phyloP scores from a whole-genome alignment of 2,113 vertebrate species.

The Drymodes brunneopygia region DNA sequence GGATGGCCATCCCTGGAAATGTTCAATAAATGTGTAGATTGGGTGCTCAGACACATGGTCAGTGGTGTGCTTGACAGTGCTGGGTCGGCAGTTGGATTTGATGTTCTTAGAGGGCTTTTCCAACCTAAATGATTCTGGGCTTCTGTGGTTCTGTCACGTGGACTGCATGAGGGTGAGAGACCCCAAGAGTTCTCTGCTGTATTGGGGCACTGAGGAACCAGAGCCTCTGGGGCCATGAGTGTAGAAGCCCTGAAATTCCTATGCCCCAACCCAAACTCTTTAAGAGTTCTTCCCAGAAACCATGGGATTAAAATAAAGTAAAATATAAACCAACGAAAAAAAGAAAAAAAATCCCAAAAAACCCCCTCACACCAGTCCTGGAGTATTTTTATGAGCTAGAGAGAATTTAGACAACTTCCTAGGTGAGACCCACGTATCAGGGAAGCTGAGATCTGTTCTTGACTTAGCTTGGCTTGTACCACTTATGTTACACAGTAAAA shows the following conservation, averaged over 20 bases:
- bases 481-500: not conserved
- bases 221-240: not conserved
- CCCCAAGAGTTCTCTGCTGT: not conserved
- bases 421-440: not conserved
- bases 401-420: not conserved
- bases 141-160: not conserved
- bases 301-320: not conserved
- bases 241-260: not conserved
- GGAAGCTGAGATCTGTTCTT: not conserved
- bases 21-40: not conserved
- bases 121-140: no score
- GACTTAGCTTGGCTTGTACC: not conserved
- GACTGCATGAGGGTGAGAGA: not conserved
- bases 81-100: not conserved
- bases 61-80: not conserved
- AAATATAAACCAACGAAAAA: not conserved
- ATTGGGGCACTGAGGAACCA: not conserved
- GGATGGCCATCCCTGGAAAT: not conserved
- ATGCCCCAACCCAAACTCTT: not conserved
- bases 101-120: not conserved
- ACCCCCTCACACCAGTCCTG: not conserved
- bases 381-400: not conserved
- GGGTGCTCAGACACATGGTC: not conserved
- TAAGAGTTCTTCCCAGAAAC: not conserved
- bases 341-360: not conserved